phyloP scores from a whole-genome alignment of 2,113 vertebrate species.

The Tachuris rubrigastra region DNA sequence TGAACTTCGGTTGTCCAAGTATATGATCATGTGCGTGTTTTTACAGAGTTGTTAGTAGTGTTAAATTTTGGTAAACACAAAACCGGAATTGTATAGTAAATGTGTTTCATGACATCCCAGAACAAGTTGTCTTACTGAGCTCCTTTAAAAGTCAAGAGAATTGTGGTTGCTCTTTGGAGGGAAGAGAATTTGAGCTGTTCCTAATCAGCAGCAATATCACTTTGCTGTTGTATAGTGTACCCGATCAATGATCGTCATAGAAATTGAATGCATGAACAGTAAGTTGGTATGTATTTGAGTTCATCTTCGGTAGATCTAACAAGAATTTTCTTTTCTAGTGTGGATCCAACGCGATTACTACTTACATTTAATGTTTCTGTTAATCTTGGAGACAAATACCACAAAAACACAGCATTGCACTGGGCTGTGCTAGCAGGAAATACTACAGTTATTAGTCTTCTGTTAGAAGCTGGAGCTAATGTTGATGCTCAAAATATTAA shows the following conservation, averaged over 20 bases:
- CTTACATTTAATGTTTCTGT: slow-evolving; percentile 98
- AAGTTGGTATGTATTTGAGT: not conserved
- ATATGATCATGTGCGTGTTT: not conserved
- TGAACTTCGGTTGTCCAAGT: not conserved
- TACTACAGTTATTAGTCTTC: slow-evolving; percentile 98
- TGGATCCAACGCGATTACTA: slow-evolving; percentile 95
- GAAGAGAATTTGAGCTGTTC: not conserved
- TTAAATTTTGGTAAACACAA: not conserved
- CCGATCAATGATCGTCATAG: not conserved
- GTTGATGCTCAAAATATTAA: slow-evolving; percentile 98
- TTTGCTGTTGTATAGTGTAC: not conserved
- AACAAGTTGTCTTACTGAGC: not conserved
- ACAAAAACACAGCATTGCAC: slow-evolving; percentile 98
- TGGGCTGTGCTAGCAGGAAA: slow-evolving; percentile 98
- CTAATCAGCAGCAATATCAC: not conserved
- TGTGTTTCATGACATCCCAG: not conserved
- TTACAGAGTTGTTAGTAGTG: not conserved
- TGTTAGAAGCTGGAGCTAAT: slow-evolving; percentile 94
- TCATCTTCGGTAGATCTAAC: slow-evolving; percentile 49
- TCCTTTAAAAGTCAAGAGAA: not conserved
- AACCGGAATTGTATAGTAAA: not conserved
- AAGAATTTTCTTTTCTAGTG: slow-evolving; percentile 78
- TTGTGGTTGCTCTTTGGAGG: not conserved
- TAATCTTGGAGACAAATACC: slow-evolving; percentile 98
- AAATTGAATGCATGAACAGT: not conserved